phyloP scores from a whole-genome alignment of 2,888 invertebrate genomes.

The Synergus itoensis region DNA sequence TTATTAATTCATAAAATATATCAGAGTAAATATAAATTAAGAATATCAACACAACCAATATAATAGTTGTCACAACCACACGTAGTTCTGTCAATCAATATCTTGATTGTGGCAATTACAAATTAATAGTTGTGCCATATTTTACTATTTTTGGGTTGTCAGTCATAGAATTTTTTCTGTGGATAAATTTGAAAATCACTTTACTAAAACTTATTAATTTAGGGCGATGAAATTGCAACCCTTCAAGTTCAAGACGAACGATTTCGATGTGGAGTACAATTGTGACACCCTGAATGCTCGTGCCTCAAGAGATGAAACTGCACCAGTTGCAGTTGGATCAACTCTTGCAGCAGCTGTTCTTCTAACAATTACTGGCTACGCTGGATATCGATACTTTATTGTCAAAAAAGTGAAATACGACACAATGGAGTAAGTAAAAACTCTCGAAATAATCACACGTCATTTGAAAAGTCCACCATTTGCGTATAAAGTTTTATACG shows the following conservation, averaged over 20 bases:
- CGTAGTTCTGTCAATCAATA: too few species aligned
- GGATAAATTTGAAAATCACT: background rate
- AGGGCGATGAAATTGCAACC: conserved; percentile 87
- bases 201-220: conserved; percentile 40
- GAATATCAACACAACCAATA: background rate
- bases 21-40: background rate
- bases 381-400: conserved; percentile 91
- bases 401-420: conserved; percentile 95
- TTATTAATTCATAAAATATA: background rate
- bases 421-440: conserved; percentile 87
- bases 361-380: conserved; percentile 90
- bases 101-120: too few species aligned
- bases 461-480: background rate
- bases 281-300: conserved; percentile 81
- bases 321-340: conserved; percentile 90
- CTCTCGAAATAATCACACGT: background rate
- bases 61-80: too few species aligned
- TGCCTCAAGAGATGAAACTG: conserved; percentile 87
- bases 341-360: conserved; percentile 90
- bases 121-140: too few species aligned
- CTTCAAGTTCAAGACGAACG: conserved; percentile 91
- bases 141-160: too few species aligned
- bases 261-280: conserved; percentile 85
- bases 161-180: too few species aligned
- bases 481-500: conserved; percentile 36